Percentiles rank a stretch among this genome's conserved stretches.
These are phyloP conservation scores for Adelphocoris suturalis DNA, from an alignment of 2,888 invertebrate genomes.

Conservation along the genomic window DNA sequence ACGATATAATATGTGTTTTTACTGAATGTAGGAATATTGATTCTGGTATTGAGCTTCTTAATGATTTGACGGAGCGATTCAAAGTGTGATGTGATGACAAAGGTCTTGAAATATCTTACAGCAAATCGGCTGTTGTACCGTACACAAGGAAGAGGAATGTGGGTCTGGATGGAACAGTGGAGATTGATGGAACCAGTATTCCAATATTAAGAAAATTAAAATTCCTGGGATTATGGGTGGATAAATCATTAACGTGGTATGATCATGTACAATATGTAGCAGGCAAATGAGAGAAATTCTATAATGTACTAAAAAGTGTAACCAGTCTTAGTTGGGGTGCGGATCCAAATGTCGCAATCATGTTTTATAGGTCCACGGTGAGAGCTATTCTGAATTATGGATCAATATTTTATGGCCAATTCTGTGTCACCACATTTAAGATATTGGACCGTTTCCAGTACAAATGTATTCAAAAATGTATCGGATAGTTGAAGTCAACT, in stretches of 20 bases:
- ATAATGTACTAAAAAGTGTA: not conserved
- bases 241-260: not conserved
- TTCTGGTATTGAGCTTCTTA: not conserved
- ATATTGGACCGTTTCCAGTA: not conserved
- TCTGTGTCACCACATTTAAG: not conserved
- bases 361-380: not conserved
- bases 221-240: not conserved
- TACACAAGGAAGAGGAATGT: not conserved
- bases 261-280: not conserved
- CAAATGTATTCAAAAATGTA: not conserved
- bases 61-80: not conserved
- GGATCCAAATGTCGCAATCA: not conserved
- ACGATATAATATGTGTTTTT: not conserved
- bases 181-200: not conserved
- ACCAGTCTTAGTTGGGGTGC: not conserved
- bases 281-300: not conserved
- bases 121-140: not conserved
- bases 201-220: not conserved
- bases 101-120: not conserved
- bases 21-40: not conserved
- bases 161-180: not conserved
- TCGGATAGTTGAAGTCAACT: not conserved
- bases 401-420: not conserved
- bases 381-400: conserved; percentile 5
- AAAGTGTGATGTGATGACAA: too few relatives aligned